phyloP scores from a whole-genome alignment of 2,888 invertebrate species.

The Disparrhopalites patrizii region DNA sequence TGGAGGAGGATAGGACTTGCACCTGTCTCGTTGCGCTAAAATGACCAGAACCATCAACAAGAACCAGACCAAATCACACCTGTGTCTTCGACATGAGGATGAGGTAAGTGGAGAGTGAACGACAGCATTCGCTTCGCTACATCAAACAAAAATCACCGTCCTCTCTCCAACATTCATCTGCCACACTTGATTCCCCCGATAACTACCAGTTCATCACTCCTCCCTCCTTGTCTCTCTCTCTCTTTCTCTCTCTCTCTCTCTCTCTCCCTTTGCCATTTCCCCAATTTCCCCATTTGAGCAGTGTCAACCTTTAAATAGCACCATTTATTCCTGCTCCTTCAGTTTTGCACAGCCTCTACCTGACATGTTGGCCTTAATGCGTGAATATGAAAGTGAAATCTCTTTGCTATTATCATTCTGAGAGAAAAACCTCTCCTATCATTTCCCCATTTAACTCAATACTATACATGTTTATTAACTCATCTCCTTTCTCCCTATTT shows the following conservation, averaged over 20 bases:
- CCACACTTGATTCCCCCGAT: conserved; percentile 3
- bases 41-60: conserved; percentile 28
- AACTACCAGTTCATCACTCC: neutral
- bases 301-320: too few relatives aligned
- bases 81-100: conserved; percentile 8
- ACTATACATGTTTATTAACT: too few relatives aligned
- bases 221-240: neutral
- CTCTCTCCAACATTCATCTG: neutral
- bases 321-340: too few relatives aligned
- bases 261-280: too few relatives aligned
- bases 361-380: too few relatives aligned
- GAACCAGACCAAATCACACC: conserved; percentile 25
- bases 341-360: too few relatives aligned
- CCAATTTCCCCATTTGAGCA: too few relatives aligned
- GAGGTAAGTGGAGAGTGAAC: conserved; percentile 1
- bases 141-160: conserved; percentile 10
- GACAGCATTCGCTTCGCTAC: conserved; percentile 14
- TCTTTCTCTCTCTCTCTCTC: neutral
- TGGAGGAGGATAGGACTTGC: conserved; percentile 27
- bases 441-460: too few relatives aligned
- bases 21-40: conserved; percentile 33
- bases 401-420: too few relatives aligned
- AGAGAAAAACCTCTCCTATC: too few relatives aligned
- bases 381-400: too few relatives aligned
- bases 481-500: too few relatives aligned